Base-by-base conservation (phyloP, 2,797 vertebrate genomes). In the Acestrorhynchus altus region DNA sequence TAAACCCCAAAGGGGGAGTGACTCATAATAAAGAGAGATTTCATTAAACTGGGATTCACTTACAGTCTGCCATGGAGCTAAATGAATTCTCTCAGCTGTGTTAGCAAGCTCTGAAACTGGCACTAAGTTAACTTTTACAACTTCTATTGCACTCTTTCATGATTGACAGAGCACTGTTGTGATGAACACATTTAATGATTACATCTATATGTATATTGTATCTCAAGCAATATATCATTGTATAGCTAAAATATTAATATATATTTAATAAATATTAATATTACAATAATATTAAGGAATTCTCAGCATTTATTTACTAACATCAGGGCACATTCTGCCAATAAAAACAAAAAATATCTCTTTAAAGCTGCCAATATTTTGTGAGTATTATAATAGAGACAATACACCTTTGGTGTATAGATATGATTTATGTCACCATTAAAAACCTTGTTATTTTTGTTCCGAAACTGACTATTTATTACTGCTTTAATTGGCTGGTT, bases 11-110 rank as follows among this genome's bases (percentile, higher is more conserved):
- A 35, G 70, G 56, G 70, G 49, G 52, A 51, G 63, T 79, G 63
- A 79, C 52, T 73, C 77, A 73, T 73, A 73, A 79, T 79, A 73
- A 79, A 68, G 70, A 73, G 63, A 60, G 77, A 74, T 73, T 79
- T 79, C 70, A 73, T 79, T 79, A 73, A 79, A 79, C 44, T 68
- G 63, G 70, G 77, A 73, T 79, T 79, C 77, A 79, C 77, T 73
- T 68, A 79, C 77, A 79, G 77, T 79, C 77, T 79, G 54, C 77
- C 54, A 60, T 42, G 77, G 61, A 79, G 61, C 49, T 79, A 73
- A 79, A 79, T 67, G 46, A 73, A 79, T 79, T 67, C 63, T 79
- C 77, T 59, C 47, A 51, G 69, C 69, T 40, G 60, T 72, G 49
- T 72, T 66, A 49, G 61, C 35, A 31, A 73, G 44, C 70, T 47